These are phyloP conservation scores for Zaprionus kolodkinae DNA, from an alignment of 1,140 invertebrate species.

Conservation along the genomic window DNA sequence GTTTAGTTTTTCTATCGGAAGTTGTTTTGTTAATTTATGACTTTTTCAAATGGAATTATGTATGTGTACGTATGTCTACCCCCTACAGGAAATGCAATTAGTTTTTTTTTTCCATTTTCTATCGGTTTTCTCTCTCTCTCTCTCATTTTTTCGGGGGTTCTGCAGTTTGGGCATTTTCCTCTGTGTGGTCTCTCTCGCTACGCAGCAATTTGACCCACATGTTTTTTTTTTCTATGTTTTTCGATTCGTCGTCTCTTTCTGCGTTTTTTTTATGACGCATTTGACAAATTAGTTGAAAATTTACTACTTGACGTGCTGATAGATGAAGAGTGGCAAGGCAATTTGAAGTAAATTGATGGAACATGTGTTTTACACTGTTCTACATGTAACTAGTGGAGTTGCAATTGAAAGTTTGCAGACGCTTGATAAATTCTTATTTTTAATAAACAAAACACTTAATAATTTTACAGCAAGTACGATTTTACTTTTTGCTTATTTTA, in stretches of 20 bases:
- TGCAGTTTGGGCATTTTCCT: slow-evolving; percentile 25
- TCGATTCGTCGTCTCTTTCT: slow-evolving; percentile 5
- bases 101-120: slow-evolving; percentile 30
- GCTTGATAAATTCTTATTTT: no score
- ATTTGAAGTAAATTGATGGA: slow-evolving; percentile 25
- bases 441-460: no score
- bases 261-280: slow-evolving; percentile 46
- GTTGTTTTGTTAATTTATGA: slow-evolving; percentile 61
- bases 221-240: slow-evolving; percentile 33
- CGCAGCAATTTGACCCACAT: slow-evolving; percentile 42
- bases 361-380: slow-evolving; percentile 16
- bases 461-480: no score
- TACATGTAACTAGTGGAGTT: background rate
- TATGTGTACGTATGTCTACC: background rate
- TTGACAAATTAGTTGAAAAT: slow-evolving; percentile 57
- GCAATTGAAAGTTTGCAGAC: background rate
- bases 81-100: slow-evolving; percentile 58
- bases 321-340: slow-evolving; percentile 28
- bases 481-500: no score
- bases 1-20: slow-evolving; percentile 43
- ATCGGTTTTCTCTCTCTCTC: background rate
- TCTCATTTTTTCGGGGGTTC: slow-evolving; percentile 30
- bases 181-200: slow-evolving; percentile 13
- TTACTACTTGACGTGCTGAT: slow-evolving; percentile 39
- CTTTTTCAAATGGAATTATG: slow-evolving; percentile 56